Conservation (phyloP, 2,888 invertebrate genomes). For the Netelia virgata region DNA sequence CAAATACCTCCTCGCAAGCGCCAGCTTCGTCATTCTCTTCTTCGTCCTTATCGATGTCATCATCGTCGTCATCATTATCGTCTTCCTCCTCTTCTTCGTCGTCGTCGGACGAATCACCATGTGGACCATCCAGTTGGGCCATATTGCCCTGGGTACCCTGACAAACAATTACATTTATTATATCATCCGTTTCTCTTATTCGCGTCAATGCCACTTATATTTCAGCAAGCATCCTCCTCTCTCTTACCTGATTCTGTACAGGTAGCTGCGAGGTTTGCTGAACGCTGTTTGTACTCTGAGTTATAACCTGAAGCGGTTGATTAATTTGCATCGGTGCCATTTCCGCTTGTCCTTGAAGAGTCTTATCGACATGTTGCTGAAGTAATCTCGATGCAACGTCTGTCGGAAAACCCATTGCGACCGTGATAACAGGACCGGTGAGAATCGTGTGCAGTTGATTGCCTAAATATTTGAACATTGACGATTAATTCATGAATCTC, state of each 20-base stretch:
- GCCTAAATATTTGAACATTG: constrained; percentile 80
- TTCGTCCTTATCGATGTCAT: constrained; percentile 85
- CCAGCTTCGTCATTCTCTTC: constrained; percentile 84
- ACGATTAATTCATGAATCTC: background rate
- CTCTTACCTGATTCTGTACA: constrained; percentile 77
- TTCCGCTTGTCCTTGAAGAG: constrained; percentile 87
- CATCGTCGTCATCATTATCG: constrained; percentile 85
- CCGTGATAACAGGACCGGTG: constrained; percentile 95
- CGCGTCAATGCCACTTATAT: background rate
- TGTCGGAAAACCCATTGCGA: constrained; percentile 94
- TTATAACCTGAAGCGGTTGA: constrained; percentile 79
- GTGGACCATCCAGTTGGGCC: constrained; percentile 88
- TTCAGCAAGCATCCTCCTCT: background rate
- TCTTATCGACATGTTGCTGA: constrained; percentile 96
- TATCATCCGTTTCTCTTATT: background rate
- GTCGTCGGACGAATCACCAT: constrained; percentile 90
- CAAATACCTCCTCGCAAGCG: constrained; percentile 82
- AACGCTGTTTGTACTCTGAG: constrained; percentile 75
- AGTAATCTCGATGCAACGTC: constrained; percentile 92
- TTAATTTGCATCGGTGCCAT: constrained; percentile 80
- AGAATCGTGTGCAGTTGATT: constrained; percentile 89
- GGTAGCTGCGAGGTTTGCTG: constrained; percentile 77
- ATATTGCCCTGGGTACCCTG: constrained; percentile 78
- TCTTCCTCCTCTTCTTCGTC: constrained; percentile 92
- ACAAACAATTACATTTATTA: background rate